Evolutionary conservation across 2,888 invertebrate species (phyloP).

Genomic region (Atrina japonica): DNA sequence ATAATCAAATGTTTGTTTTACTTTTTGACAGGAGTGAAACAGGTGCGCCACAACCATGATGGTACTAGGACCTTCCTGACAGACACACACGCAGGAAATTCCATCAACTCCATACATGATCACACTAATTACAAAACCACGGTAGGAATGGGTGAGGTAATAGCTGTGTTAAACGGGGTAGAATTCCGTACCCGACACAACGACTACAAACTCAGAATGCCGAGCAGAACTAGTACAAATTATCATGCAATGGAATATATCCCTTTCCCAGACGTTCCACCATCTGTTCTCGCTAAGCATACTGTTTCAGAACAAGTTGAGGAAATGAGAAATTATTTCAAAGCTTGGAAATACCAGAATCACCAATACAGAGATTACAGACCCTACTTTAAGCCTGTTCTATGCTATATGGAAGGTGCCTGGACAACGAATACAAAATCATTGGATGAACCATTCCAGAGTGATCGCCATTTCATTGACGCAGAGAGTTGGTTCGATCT

Average conservation of each 20-base stretch:
- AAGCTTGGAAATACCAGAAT: constrained; percentile 69
- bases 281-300: constrained; percentile 56
- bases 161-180: constrained; percentile 70
- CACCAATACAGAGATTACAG: constrained; percentile 59
- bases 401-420: constrained; percentile 72
- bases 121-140: constrained; percentile 71
- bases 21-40: constrained; percentile 58
- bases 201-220: constrained; percentile 71
- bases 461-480: constrained; percentile 72
- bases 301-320: constrained; percentile 58
- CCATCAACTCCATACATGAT: constrained; percentile 65
- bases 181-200: constrained; percentile 76
- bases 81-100: constrained; percentile 42
- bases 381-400: constrained; percentile 70
- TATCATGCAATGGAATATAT: constrained; percentile 65
- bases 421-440: constrained; percentile 66
- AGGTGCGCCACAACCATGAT: constrained; percentile 49
- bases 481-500: constrained; percentile 67
- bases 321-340: constrained; percentile 74
- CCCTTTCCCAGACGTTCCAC: constrained; percentile 70
- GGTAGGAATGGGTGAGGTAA: constrained; percentile 67
- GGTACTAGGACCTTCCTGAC: constrained; percentile 59
- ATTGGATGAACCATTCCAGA: constrained; percentile 70
- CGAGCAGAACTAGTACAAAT: constrained; percentile 44
- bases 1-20: too few species aligned